phyloP scores from a whole-genome alignment of 2,888 invertebrate species.

The Harpalus rufipes region DNA sequence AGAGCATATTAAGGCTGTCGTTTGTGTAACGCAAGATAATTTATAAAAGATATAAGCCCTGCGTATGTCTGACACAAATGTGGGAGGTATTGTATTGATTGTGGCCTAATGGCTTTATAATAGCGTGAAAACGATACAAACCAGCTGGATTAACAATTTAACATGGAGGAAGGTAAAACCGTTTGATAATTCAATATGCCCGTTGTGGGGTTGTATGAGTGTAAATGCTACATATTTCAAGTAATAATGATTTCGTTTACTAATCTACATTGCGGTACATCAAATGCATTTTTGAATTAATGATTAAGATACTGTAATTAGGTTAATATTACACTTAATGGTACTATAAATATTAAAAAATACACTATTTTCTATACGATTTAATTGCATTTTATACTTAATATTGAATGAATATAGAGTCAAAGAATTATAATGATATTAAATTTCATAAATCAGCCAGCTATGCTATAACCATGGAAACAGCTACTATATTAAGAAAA shows the following conservation, averaged over 20 bases:
- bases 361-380: too few species aligned
- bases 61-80: slow-evolving; percentile 37
- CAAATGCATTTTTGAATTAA: slow-evolving; percentile 15
- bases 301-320: slow-evolving; percentile 17
- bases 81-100: slow-evolving; percentile 23
- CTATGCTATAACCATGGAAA: too few species aligned
- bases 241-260: too few species aligned
- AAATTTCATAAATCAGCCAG: too few species aligned
- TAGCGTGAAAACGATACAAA: slow-evolving; percentile 37
- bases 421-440: too few species aligned
- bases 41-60: slow-evolving; percentile 27
- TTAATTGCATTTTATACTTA: too few species aligned
- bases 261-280: slow-evolving; percentile 17
- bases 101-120: slow-evolving; percentile 39
- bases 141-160: slow-evolving; percentile 32
- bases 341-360: too few species aligned
- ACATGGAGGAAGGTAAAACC: slow-evolving; percentile 9
- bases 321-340: not conserved
- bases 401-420: too few species aligned
- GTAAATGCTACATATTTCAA: not conserved
- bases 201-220: not conserved
- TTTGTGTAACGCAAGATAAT: slow-evolving; percentile 33
- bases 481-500: too few species aligned
- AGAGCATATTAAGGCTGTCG: not conserved
- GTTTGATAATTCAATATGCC: slow-evolving; percentile 19